phyloP scores from a whole-genome alignment of 1,140 invertebrate species.

The Chrysoperla carnea region DNA sequence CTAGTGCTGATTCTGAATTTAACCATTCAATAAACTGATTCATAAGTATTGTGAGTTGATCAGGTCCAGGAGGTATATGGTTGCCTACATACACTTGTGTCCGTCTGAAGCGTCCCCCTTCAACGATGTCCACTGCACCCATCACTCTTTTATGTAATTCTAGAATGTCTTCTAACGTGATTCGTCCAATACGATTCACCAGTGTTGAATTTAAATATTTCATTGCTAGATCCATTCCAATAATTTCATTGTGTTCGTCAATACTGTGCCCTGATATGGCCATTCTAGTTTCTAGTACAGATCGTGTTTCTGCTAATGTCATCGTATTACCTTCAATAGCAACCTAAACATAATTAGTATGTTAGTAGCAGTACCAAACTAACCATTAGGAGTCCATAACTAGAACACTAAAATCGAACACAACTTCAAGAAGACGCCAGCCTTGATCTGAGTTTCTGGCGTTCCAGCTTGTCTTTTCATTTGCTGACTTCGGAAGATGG shows the following conservation, averaged over 20 bases:
- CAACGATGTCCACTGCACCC: constrained; percentile 81
- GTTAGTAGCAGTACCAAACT: no score
- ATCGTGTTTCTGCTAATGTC: constrained; percentile 80
- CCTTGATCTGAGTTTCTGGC: background rate
- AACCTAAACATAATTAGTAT: constrained; percentile 26
- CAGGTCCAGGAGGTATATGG: constrained; percentile 72
- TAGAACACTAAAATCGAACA: background rate
- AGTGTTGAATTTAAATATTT: constrained; percentile 90
- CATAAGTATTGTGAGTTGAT: constrained; percentile 67
- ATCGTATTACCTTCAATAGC: constrained; percentile 97
- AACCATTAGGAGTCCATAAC: background rate
- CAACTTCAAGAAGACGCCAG: background rate
- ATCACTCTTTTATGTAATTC: constrained; percentile 85
- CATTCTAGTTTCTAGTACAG: constrained; percentile 82
- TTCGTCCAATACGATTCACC: constrained; percentile 47
- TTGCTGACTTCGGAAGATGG: no score
- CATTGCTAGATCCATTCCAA: constrained; percentile 86
- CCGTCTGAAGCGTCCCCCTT: constrained; percentile 64
- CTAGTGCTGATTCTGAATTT: constrained; percentile 68
- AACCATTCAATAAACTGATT: constrained; percentile 77
- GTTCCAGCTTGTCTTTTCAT: background rate
- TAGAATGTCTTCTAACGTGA: constrained; percentile 72
- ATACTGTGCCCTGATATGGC: constrained; percentile 89
- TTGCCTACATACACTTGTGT: constrained; percentile 86
- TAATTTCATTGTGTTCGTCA: constrained; percentile 91